A percentile compares a stretch with the other conserved stretches of the same genome.
Conservation (phyloP, 2,888 invertebrate genomes). For the Chelonus formosanus region DNA sequence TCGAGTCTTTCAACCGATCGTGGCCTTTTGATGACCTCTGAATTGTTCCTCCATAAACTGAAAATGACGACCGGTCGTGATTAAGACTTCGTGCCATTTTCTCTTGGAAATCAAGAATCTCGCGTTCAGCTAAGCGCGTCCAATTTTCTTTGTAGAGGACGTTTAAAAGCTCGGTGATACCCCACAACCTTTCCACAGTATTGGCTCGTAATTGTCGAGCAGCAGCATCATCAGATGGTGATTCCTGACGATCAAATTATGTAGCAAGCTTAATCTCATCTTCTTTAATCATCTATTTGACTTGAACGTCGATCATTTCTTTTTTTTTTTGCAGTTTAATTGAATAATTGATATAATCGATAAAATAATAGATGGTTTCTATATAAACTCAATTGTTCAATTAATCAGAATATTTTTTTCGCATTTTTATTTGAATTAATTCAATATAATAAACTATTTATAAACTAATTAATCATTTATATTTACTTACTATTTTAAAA, state of each 20-base stretch:
- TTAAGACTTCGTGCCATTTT: slow-evolving; percentile 54
- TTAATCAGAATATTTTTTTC: no score
- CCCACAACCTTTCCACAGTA: slow-evolving; percentile 85
- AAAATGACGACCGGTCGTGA: slow-evolving; percentile 30
- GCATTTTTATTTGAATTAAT: no score
- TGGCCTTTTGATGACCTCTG: slow-evolving; percentile 32
- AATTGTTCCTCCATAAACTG: slow-evolving; percentile 50
- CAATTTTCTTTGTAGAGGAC: slow-evolving; percentile 91
- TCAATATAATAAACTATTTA: no score
- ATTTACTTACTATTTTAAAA: slow-evolving; percentile 56
- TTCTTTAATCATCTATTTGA: no score
- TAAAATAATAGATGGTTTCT: no score
- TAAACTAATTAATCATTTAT: neutral
- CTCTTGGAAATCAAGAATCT: slow-evolving; percentile 85
- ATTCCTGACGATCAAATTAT: no score
- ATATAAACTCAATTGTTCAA: no score
- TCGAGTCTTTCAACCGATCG: slow-evolving; percentile 35
- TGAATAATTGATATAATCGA: no score
- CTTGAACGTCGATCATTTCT: no score
- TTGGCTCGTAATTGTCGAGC: slow-evolving; percentile 71
- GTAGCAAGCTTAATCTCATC: no score
- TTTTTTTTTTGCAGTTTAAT: no score
- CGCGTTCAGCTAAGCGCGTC: slow-evolving; percentile 87
- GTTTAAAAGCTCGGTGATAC: slow-evolving; percentile 86
- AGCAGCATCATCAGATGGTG: slow-evolving; percentile 59